Conservation (phyloP, 1,140 invertebrate genomes). For the Meloidogyne hapla region DNA sequence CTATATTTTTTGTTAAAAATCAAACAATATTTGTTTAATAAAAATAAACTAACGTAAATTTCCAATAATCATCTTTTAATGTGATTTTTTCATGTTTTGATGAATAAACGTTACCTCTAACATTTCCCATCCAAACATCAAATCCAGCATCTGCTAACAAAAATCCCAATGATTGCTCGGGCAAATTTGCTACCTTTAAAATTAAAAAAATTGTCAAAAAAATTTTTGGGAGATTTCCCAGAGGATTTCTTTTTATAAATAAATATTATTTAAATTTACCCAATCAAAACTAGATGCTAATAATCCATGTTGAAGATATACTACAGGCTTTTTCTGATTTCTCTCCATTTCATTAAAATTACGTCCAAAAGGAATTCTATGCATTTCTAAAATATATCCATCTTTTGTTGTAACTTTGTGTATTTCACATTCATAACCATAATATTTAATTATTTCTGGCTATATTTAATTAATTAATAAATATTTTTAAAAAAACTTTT, state of each 20-base stretch:
- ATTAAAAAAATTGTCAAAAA: slow-evolving; percentile 54
- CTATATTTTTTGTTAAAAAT: not conserved
- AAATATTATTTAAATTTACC: slow-evolving; percentile 66
- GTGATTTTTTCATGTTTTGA: slow-evolving; percentile 64
- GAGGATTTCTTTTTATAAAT: too few species aligned
- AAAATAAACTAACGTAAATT: slow-evolving; percentile 64
- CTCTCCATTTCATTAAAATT: slow-evolving; percentile 60
- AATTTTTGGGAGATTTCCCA: too few species aligned
- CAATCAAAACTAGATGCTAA: slow-evolving; percentile 76
- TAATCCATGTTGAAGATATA: slow-evolving; percentile 74
- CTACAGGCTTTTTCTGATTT: slow-evolving; percentile 30
- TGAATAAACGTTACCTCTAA: slow-evolving; percentile 72
- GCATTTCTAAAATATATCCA: slow-evolving; percentile 75
- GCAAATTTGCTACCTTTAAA: slow-evolving; percentile 38
- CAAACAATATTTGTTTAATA: too few species aligned
- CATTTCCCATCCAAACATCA: slow-evolving; percentile 78
- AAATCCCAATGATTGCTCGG: slow-evolving; percentile 66
- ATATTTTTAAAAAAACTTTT: not conserved
- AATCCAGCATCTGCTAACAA: slow-evolving; percentile 72
- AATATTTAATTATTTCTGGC: slow-evolving; percentile 49
- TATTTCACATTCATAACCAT: slow-evolving; percentile 72
- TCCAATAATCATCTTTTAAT: slow-evolving; percentile 63
- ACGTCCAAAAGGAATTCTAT: slow-evolving; percentile 71
- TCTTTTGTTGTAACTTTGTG: slow-evolving; percentile 73
- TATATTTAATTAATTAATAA: slow-evolving; percentile 16